Evolutionary conservation across 2,113 vertebrate genomes (phyloP).

Genomic region (Ammodytes marinus): DNA sequence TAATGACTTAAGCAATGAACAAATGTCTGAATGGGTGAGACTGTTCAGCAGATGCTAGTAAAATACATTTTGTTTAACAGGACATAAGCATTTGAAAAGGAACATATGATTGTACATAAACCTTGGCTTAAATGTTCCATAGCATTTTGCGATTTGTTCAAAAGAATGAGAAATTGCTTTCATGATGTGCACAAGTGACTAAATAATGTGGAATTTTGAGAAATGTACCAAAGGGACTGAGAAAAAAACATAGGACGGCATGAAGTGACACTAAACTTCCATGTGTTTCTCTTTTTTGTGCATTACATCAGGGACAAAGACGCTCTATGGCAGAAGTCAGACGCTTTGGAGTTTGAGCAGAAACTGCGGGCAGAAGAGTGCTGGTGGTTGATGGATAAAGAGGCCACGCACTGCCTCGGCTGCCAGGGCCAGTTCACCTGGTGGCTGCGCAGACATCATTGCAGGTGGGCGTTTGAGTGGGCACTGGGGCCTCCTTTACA

Average conservation of each 20-base stretch:
- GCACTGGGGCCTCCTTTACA: neutral
- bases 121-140: too few species aligned
- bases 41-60: too few species aligned
- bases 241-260: neutral
- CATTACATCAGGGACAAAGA: slow-evolving; percentile 91
- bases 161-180: too few species aligned
- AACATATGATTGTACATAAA: too few species aligned
- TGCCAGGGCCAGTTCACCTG: slow-evolving; percentile 94
- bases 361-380: slow-evolving; percentile 92
- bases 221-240: too few species aligned
- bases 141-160: too few species aligned
- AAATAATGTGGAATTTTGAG: too few species aligned
- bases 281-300: slow-evolving; percentile 28
- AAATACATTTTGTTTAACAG: too few species aligned
- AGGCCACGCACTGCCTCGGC: slow-evolving; percentile 88
- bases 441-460: slow-evolving; percentile 95
- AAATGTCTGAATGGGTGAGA: too few species aligned
- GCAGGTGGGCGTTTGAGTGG: slow-evolving; percentile 86
- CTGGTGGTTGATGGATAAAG: slow-evolving; percentile 89
- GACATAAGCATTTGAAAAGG: too few species aligned
- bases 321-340: slow-evolving; percentile 96
- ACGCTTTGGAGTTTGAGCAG: slow-evolving; percentile 97
- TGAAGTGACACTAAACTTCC: neutral
- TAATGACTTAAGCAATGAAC: too few species aligned
- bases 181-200: too few species aligned